A percentile compares a stretch with the other conserved stretches of the same genome.
Conservation (phyloP, 1,140 invertebrate genomes). For the Eupristina koningsbergeri region DNA sequence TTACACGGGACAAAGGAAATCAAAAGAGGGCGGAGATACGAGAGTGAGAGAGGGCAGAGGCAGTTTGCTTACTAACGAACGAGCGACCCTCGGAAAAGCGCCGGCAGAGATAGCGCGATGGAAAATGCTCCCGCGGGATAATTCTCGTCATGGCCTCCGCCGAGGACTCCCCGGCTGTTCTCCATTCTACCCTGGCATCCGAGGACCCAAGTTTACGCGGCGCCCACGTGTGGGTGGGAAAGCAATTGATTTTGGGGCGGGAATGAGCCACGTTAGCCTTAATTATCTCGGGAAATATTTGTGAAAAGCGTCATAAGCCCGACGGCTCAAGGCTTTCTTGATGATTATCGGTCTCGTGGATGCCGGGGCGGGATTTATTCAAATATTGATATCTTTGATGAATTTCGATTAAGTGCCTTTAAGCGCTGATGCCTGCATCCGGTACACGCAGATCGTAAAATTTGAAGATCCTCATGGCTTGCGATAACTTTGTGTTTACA, state of each 20-base stretch:
- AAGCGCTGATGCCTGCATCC: neutral
- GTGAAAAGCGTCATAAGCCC: neutral
- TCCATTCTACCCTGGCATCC: no score
- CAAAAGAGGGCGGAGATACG: conserved; percentile 12
- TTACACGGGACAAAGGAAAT: conserved; percentile 20
- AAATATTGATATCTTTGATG: neutral
- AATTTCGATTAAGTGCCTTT: neutral
- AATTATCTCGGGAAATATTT: conserved; percentile 27
- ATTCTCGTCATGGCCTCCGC: conserved; percentile 32
- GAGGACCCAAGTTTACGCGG: neutral
- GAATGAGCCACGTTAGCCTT: neutral
- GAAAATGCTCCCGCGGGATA: conserved; percentile 44
- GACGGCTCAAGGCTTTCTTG: neutral
- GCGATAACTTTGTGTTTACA: neutral
- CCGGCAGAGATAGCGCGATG: conserved; percentile 43
- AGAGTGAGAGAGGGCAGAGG: neutral
- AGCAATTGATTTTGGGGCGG: conserved; percentile 43
- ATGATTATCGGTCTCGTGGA: neutral
- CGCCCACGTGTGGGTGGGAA: neutral
- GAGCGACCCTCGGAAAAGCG: conserved; percentile 34
- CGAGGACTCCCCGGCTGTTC: conserved; percentile 16
- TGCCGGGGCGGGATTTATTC: neutral
- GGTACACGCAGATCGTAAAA: neutral
- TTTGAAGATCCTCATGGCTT: neutral
- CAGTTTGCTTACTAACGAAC: conserved; percentile 39